These are phyloP conservation scores for Gymnodraco acuticeps DNA, from an alignment of 2,797 vertebrate species.

Conservation along the genomic window DNA sequence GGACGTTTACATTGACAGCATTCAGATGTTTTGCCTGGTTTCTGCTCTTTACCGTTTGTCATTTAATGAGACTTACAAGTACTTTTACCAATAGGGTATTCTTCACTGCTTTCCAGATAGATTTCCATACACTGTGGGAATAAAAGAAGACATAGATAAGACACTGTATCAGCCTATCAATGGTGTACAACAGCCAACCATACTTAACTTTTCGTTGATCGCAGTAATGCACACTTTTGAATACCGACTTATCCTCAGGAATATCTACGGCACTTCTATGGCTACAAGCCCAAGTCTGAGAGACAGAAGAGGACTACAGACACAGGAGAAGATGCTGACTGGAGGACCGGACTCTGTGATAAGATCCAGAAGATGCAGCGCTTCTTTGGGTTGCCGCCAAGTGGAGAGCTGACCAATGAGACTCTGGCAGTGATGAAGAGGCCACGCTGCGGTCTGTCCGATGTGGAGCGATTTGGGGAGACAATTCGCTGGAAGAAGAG, in stretches of 20 bases:
- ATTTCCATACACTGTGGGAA: neutral
- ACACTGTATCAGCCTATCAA: neutral
- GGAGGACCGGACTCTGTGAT: constrained; percentile 30
- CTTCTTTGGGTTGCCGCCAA: constrained; percentile 72
- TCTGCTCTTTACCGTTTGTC: no score
- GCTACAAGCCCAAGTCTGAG: constrained; percentile 41
- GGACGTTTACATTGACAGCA: no score
- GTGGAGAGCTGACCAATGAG: constrained; percentile 65
- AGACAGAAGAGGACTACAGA: constrained; percentile 48
- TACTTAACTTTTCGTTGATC: neutral
- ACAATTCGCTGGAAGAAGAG: constrained; percentile 67
- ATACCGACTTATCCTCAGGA: constrained; percentile 49
- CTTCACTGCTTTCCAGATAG: neutral
- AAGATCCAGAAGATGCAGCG: constrained; percentile 71
- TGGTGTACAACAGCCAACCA: neutral
- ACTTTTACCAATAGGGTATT: neutral
- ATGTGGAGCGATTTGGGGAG: constrained; percentile 64
- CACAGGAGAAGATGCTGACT: neutral
- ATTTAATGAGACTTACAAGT: neutral
- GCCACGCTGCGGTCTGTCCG: constrained; percentile 78
- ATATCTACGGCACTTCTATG: constrained; percentile 74
- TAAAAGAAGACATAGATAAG: neutral
- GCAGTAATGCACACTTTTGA: neutral
- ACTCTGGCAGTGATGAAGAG: constrained; percentile 75
- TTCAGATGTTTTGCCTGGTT: no score